Conservation (phyloP, 2,113 vertebrate genomes). For the Muntiacus reevesi region DNA sequence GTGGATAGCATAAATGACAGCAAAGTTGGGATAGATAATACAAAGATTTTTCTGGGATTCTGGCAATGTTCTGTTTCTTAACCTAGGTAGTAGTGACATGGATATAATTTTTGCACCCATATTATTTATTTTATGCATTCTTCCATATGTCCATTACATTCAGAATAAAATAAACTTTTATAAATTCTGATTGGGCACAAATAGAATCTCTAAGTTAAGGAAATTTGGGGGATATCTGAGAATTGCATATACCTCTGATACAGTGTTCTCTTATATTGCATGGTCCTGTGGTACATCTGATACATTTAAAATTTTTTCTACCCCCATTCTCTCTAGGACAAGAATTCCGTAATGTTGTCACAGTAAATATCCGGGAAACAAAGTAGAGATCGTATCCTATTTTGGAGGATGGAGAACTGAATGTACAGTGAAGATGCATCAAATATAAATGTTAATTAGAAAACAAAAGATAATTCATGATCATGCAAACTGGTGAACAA, state of each 20-base stretch:
- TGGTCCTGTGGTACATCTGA: not conserved
- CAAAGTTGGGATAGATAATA: not conserved
- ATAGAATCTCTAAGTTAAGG: not conserved
- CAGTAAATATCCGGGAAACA: not conserved
- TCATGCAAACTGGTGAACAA: not conserved
- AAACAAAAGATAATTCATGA: not conserved
- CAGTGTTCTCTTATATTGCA: not conserved
- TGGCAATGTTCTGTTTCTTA: constrained; percentile 14
- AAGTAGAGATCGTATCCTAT: not conserved
- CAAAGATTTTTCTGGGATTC: not conserved
- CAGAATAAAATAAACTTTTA: constrained; percentile 24
- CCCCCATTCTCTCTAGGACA: not conserved
- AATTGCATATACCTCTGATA: not conserved
- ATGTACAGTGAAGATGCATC: not conserved
- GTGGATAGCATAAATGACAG: not conserved
- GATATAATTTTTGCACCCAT: not conserved
- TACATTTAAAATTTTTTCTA: not conserved
- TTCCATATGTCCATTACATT: not conserved
- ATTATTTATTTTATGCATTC: not conserved
- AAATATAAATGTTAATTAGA: not conserved
- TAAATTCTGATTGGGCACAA: not conserved
- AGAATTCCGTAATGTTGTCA: constrained; percentile 11
- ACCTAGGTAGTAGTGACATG: not conserved
- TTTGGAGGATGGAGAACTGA: not conserved
- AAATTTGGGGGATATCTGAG: not conserved